phyloP scores from a whole-genome alignment of 2,797 vertebrate species.

The Lacerta bilineata region DNA sequence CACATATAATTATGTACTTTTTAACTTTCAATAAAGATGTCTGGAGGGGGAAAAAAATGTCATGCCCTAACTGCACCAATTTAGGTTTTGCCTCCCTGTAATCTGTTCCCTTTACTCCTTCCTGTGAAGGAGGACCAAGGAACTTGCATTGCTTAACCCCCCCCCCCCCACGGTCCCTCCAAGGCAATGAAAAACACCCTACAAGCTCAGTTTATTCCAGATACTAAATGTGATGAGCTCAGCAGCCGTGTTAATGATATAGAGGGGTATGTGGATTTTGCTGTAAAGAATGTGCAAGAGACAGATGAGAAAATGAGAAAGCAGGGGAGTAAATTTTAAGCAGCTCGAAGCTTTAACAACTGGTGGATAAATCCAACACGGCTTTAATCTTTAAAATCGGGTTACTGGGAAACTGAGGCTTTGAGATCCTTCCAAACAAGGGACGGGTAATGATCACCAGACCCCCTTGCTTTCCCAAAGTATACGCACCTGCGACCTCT shows the following conservation, averaged over 20 bases:
- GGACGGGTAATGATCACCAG: background rate
- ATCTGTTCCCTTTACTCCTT: background rate
- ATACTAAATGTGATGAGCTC: constrained; percentile 78
- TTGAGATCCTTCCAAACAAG: background rate
- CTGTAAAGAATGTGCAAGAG: constrained; percentile 79
- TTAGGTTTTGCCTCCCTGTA: background rate
- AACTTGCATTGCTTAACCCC: background rate
- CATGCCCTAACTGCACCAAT: background rate
- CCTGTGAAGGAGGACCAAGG: background rate
- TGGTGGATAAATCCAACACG: constrained; percentile 78
- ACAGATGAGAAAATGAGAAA: constrained; percentile 66
- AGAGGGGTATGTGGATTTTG: constrained; percentile 77
- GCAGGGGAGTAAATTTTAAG: constrained; percentile 77
- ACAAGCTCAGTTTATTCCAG: constrained; percentile 67
- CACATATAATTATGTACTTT: too few relatives aligned
- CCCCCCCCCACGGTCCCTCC: background rate
- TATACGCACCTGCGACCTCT: background rate
- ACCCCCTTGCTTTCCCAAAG: background rate
- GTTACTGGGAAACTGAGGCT: constrained; percentile 65
- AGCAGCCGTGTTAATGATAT: constrained; percentile 76
- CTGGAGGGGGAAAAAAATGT: too few relatives aligned
- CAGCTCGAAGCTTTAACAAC: constrained; percentile 78
- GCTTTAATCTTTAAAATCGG: constrained; percentile 75
- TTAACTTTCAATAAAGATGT: too few relatives aligned
- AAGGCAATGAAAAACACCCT: constrained; percentile 73